phyloP scores from a whole-genome alignment of 2,888 invertebrate genomes.

The Epicampocera succincta region DNA sequence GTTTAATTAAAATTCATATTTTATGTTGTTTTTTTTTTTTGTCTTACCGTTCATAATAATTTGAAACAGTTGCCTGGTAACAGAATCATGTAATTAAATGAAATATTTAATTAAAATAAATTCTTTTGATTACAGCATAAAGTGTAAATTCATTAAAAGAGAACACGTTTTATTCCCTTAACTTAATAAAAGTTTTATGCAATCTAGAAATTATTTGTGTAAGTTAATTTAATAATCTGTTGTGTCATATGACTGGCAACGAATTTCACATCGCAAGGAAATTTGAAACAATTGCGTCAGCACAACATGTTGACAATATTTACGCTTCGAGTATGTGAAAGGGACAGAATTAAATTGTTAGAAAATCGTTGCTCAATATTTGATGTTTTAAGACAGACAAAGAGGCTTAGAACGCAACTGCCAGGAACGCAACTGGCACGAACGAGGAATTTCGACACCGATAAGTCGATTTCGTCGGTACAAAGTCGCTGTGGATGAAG shows the following conservation, averaged over 20 bases:
- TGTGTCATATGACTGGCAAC: not conserved
- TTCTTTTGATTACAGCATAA: constrained; percentile 28
- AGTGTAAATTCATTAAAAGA: not conserved
- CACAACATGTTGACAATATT: too few species aligned
- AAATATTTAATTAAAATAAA: constrained; percentile 51
- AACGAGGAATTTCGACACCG: too few species aligned
- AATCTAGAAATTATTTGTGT: not conserved
- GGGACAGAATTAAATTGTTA: too few species aligned
- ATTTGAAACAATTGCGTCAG: too few species aligned
- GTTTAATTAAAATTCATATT: not conserved
- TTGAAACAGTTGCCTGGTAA: constrained; percentile 27
- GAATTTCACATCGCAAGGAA: too few species aligned
- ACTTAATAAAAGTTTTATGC: constrained; percentile 14
- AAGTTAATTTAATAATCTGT: constrained; percentile 3
- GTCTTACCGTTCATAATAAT: not conserved
- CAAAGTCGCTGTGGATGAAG: too few species aligned
- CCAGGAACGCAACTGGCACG: too few species aligned
- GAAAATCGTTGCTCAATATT: too few species aligned
- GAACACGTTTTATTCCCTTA: not conserved
- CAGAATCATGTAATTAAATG: constrained; percentile 42
- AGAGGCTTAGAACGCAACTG: too few species aligned
- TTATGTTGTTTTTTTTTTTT: not conserved
- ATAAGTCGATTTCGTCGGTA: too few species aligned
- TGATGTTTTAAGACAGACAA: too few species aligned
- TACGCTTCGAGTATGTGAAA: too few species aligned